Percentiles rank a stretch among this genome's conserved stretches.
Conservation (phyloP, 2,888 invertebrate species). For the Catotricha subobsoleta region DNA sequence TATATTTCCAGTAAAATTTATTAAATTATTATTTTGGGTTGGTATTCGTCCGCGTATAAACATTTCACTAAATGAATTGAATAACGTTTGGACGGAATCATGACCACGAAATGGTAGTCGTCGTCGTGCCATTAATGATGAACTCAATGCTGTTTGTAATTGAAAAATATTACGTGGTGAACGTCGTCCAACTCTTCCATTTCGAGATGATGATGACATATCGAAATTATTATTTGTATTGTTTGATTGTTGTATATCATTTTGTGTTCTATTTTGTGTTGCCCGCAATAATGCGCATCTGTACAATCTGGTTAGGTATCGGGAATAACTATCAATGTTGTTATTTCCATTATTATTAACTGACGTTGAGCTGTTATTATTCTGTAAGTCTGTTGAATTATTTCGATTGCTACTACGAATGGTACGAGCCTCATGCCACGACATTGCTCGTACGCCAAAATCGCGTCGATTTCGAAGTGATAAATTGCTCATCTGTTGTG, state of each 20-base stretch:
- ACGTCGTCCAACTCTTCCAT: not conserved
- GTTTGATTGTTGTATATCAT: not conserved
- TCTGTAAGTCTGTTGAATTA: not conserved
- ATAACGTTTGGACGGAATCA: not conserved
- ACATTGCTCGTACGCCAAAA: slow-evolving; percentile 1
- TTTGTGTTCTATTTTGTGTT: too few relatives aligned
- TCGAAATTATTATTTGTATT: not conserved
- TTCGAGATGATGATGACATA: too few relatives aligned
- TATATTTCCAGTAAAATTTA: slow-evolving; percentile 11
- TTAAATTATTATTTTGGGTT: slow-evolving; percentile 3
- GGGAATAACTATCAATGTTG: too few relatives aligned
- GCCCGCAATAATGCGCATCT: not conserved
- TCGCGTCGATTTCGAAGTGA: slow-evolving; percentile 7
- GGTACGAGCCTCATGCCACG: slow-evolving; percentile 6
- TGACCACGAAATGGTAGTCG: too few relatives aligned
- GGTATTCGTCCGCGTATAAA: slow-evolving; percentile 8
- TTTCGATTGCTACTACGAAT: not conserved
- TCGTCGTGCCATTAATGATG: not conserved
- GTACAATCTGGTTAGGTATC: not conserved
- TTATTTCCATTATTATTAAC: not conserved
- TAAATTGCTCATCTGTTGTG: slow-evolving; percentile 8
- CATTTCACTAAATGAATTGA: not conserved
- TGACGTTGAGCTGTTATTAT: not conserved
- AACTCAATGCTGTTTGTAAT: not conserved
- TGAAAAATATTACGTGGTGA: not conserved